phyloP scores from a whole-genome alignment of 2,113 vertebrate species.

The Puffinus mauretanicus region DNA sequence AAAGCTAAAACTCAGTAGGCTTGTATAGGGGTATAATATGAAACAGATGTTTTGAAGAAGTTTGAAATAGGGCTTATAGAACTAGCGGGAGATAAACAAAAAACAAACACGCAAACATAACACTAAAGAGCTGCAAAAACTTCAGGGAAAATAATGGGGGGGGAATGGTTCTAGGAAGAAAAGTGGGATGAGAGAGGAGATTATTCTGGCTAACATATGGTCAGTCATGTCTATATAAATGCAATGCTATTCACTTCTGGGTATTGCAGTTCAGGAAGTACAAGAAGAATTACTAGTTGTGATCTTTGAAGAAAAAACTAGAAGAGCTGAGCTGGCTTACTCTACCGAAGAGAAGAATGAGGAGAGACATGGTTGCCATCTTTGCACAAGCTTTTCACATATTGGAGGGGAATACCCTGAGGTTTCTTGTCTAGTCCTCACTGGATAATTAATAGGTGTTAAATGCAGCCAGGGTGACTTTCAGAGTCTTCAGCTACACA shows the following conservation, averaged over 20 bases:
- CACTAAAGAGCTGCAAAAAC: not conserved
- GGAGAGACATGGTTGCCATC: not conserved
- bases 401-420: not conserved
- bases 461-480: not conserved
- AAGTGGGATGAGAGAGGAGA: not conserved
- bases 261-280: not conserved
- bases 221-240: not conserved
- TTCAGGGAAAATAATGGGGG: not conserved
- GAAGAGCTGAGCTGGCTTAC: not conserved
- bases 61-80: not conserved
- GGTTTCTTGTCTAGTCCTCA: not conserved
- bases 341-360: not conserved
- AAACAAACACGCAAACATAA: not conserved
- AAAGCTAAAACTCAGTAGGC: not conserved
- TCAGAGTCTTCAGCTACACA: not conserved
- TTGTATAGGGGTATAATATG: not conserved
- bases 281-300: not conserved
- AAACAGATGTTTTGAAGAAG: not conserved
- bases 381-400: not conserved
- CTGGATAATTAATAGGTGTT: not conserved
- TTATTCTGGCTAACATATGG: not conserved
- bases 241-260: not conserved
- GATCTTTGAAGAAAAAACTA: not conserved
- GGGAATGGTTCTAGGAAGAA: not conserved
- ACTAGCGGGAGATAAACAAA: not conserved